Percentiles rank a stretch among this genome's conserved stretches.
Conservation (phyloP, 2,113 vertebrate species). For the Zosterops japonicus region DNA sequence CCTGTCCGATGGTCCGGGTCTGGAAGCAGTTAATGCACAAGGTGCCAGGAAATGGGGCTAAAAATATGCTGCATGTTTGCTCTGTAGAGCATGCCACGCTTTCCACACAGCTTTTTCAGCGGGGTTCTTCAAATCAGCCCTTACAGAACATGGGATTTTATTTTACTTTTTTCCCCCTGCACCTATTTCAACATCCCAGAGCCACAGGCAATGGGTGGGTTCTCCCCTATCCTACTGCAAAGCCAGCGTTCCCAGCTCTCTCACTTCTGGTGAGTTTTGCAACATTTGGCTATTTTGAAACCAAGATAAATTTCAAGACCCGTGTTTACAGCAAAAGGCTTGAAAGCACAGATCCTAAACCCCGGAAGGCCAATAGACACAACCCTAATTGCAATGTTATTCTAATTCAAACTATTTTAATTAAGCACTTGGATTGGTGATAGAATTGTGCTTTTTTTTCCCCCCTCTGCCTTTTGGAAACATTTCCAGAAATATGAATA, state of each 20-base stretch:
- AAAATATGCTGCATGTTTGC: not conserved
- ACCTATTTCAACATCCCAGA: conserved; percentile 41
- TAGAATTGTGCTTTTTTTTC: not conserved
- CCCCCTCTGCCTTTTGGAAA: not conserved
- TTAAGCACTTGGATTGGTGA: not conserved
- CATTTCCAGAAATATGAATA: not conserved
- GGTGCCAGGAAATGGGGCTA: conserved; percentile 48
- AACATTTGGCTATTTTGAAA: conserved; percentile 57
- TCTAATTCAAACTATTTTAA: conserved; percentile 18
- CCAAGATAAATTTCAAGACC: conserved; percentile 17
- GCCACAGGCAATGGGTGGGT: not conserved
- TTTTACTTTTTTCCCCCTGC: not conserved
- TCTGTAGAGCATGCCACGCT: not conserved
- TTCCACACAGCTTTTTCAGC: not conserved
- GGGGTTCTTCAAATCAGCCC: not conserved
- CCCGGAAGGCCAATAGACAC: conserved; percentile 13
- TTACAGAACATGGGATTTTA: not conserved
- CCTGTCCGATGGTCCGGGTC: not conserved
- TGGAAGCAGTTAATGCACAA: conserved; percentile 27
- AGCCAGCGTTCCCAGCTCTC: not conserved
- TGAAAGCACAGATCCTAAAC: not conserved
- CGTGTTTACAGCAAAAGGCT: conserved; percentile 16
- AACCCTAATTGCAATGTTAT: not conserved
- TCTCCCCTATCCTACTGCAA: not conserved
- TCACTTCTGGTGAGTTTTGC: conserved; percentile 32